Percentiles rank a stretch among this genome's conserved stretches.
Evolutionary conservation across 2,797 vertebrate species (phyloP).

Genomic region (Tadarida brasiliensis): DNA sequence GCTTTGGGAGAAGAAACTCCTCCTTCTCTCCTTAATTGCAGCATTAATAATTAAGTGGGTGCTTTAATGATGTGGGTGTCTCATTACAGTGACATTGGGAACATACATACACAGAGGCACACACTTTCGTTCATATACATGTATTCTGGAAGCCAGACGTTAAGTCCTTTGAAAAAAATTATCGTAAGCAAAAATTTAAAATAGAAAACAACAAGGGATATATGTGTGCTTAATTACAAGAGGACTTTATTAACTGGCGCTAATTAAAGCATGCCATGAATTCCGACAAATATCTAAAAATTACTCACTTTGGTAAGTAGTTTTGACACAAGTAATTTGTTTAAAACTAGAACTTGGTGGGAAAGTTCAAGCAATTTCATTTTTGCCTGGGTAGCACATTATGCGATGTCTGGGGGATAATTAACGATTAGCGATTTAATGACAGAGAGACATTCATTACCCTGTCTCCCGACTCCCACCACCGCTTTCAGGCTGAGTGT

Average conservation of each 20-base stretch:
- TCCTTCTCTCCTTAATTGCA: slow-evolving; percentile 46
- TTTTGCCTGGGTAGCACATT: slow-evolving; percentile 78
- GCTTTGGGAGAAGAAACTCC: neutral
- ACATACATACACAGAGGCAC: neutral
- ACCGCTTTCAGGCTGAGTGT: neutral
- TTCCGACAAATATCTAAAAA: slow-evolving; percentile 88
- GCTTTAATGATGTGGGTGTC: neutral
- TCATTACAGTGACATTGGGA: neutral
- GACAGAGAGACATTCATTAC: slow-evolving; percentile 65
- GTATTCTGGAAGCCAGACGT: slow-evolving; percentile 65
- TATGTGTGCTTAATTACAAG: slow-evolving; percentile 87
- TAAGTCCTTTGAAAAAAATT: slow-evolving; percentile 79
- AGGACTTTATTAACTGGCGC: slow-evolving; percentile 87
- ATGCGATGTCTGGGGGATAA: slow-evolving; percentile 75
- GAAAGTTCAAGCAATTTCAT: slow-evolving; percentile 79
- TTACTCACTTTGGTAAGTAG: slow-evolving; percentile 87
- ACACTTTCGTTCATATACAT: neutral
- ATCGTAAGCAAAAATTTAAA: slow-evolving; percentile 79
- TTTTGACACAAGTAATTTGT: slow-evolving; percentile 86
- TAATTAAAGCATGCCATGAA: slow-evolving; percentile 89
- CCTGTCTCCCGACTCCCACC: neutral
- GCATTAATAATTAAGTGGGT: slow-evolving; percentile 58
- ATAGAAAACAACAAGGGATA: slow-evolving; percentile 80
- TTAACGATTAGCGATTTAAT: slow-evolving; percentile 79
- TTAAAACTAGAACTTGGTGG: slow-evolving; percentile 79